Base-by-base conservation (phyloP, 2,113 vertebrate species). In the Platycercus adscitus region DNA sequence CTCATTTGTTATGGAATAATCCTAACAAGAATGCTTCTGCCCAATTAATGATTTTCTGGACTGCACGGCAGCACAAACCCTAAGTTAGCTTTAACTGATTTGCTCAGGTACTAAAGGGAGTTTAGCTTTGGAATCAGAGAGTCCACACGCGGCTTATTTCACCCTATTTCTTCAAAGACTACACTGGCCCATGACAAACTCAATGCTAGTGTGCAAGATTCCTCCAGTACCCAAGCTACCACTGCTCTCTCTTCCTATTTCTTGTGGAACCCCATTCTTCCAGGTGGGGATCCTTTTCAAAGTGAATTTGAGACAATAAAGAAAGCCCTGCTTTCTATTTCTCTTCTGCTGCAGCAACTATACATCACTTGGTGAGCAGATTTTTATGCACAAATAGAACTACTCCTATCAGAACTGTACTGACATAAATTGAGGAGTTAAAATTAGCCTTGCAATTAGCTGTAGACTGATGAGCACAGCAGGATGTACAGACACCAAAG, bases 361-460 rank as follows among this genome's bases (percentile, higher is more conserved):
- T 28, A 6, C 29, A 53, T 65, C 80, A 56, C 47, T 69, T 58
- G 17, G 26, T 12, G 29, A 89, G 66, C 76, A 78, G 29, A 58
- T 35, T 91, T 86, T 43, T 69, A 73, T 10, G 80, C 10, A 49
- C 35, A 73, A 89, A 83, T 18, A 81, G 60, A 39, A 65, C 17
- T 44, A n/a, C 29, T 88, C 43, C 58, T 79, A 61, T 71, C 39
- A 81, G 43, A 88, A 78, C 68, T 44, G 64, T 44, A 75, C 28
- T 17, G 47, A 73, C 18, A 88, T 43, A 56, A 84, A 93, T 56
- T 41, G 10, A 86, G 55, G 17, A 86, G 47, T 81, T 96, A 90
- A 95, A 97, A 91, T 76, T 91, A 93, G 52, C 60, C 24, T 56
- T 71, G 63, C n/a, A 91, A 83, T 91, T 76, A 86, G 71, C 58